Conservation (phyloP, 1,140 invertebrate genomes). For the Diploscapter pachys region DNA sequence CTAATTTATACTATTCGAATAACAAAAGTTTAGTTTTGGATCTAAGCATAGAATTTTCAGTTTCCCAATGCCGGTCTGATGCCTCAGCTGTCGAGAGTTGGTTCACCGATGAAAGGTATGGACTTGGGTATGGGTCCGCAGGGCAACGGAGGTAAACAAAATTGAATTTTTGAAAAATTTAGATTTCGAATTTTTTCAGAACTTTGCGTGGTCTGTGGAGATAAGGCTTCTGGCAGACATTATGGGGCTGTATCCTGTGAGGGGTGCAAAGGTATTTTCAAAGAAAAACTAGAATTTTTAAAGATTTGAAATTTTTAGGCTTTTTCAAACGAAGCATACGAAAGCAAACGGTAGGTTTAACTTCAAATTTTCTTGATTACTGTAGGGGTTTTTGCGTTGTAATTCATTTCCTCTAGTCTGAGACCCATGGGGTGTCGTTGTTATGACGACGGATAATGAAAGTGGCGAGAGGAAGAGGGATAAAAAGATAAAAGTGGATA, state of each 20-base stretch:
- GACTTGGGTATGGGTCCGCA: constrained; percentile 5
- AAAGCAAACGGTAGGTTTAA: constrained; percentile 40
- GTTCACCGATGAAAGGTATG: too few species aligned
- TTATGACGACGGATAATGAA: neutral
- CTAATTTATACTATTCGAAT: too few species aligned
- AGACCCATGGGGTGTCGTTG: too few species aligned
- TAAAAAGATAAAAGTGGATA: neutral
- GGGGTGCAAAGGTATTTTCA: constrained; percentile 3
- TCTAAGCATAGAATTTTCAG: constrained; percentile 2
- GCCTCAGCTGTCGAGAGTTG: too few species aligned
- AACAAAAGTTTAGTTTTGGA: too few species aligned
- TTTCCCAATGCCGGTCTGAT: constrained; percentile 12
- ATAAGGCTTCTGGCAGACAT: constrained; percentile 62
- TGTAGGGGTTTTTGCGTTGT: constrained; percentile 5
- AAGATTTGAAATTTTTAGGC: neutral
- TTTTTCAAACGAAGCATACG: constrained; percentile 54
- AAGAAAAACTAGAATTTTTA: neutral
- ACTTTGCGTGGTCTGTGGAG: constrained; percentile 62
- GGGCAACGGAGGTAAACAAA: constrained; percentile 10
- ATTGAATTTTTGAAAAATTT: too few species aligned
- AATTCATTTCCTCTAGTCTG: too few species aligned
- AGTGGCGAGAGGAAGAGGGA: neutral
- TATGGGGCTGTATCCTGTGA: constrained; percentile 62
- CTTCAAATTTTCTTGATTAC: constrained; percentile 1
- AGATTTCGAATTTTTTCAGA: constrained; percentile 17